A percentile compares a stretch with the other conserved stretches of the same genome.
Conservation (phyloP, 2,888 invertebrate genomes). For the Philopedon plagiatum region DNA sequence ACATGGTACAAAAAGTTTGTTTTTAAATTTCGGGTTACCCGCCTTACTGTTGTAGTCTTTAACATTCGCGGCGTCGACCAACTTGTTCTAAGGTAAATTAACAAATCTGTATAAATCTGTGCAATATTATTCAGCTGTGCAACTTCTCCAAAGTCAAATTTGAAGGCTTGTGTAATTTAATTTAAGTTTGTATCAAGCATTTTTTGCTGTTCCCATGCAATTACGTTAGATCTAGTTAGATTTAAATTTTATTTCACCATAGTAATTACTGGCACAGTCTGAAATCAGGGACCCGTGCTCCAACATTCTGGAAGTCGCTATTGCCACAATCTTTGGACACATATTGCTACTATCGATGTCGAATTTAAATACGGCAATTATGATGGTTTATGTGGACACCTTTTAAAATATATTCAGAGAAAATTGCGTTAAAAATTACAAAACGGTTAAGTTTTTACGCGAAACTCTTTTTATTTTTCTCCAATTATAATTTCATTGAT, state of each 20-base stretch:
- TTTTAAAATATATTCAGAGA: constrained; percentile 29
- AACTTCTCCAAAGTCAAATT: too few species aligned
- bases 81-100: too few species aligned
- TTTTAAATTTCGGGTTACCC: neutral
- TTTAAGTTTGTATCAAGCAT: too few species aligned
- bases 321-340: neutral
- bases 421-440: constrained; percentile 29
- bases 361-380: constrained; percentile 5
- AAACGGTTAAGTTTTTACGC: constrained; percentile 28
- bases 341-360: neutral
- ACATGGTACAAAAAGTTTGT: neutral
- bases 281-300: too few species aligned
- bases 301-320: too few species aligned
- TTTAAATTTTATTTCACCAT: too few species aligned
- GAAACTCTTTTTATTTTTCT: neutral
- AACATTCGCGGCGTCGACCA: neutral
- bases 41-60: constrained; percentile 1
- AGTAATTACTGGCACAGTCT: too few species aligned
- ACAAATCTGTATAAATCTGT: too few species aligned
- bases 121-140: too few species aligned
- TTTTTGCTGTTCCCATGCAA: too few species aligned
- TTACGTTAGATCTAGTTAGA: too few species aligned
- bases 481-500: constrained; percentile 28
- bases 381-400: constrained; percentile 18
- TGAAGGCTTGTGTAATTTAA: too few species aligned